Base-by-base conservation (phyloP, 2,113 vertebrate genomes). In the Nycticebus coucang region DNA sequence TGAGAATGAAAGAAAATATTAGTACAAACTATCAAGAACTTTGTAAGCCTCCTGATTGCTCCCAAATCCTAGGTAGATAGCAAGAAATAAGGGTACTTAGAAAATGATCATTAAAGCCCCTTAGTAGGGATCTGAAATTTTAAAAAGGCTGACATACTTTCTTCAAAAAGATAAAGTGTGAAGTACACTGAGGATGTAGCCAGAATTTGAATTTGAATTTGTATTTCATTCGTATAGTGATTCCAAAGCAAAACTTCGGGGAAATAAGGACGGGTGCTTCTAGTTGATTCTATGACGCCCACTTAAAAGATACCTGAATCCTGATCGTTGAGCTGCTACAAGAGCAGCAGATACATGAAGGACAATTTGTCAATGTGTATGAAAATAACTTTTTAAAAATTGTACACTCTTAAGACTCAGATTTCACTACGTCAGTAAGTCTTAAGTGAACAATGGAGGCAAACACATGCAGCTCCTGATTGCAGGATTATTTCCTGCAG, bases 1-100 rank as follows among this genome's bases (percentile, higher is more conserved):
- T 55, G 37, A 55, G 28, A 93, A 79, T 45, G 59, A 90, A 96
- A 94, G 41, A 30, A 69, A 60, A 91, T 77, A 30, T 77, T 77
- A 87, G 77, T 9, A 55, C 53, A 45, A 5, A 35, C 69, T 24
- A 10, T 15, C 50, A 79, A 53, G 68, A 81, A 50, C 15, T 41
- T 59, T 30, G 7, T 75, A 45, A 87, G 68, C 28, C 21, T 57
- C 83, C 22, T 87, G 68, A 50, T 86, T 83, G 69, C 82, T 82
- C 82, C 62, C 69, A 90, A 90, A 80, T 55, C 80, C 64, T 45
- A 35, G 28, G 30, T 72, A 59, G 35, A 72, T 50, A 66, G 24
- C 45, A 90, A 91, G 53, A 71, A 69, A 35, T 55, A 21, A 53
- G 17, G 17, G 22, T 17, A 21, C 37, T 69, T 69, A 55, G 37